Conservation (phyloP, 2,113 vertebrate genomes). For the Dendropsophus ebraccatus region DNA sequence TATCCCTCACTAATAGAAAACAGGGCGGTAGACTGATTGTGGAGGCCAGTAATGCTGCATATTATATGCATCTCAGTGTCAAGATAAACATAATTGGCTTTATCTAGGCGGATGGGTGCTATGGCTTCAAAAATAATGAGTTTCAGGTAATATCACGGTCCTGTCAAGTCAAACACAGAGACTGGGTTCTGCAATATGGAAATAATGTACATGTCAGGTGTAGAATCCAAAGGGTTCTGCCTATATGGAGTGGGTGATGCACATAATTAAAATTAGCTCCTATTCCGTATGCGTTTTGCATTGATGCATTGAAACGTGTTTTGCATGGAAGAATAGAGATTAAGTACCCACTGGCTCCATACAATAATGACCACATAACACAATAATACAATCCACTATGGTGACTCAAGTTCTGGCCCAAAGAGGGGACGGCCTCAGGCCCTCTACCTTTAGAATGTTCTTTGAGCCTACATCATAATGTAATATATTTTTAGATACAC, state of each 20-base stretch:
- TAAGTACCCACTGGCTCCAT: background rate
- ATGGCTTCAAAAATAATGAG: background rate
- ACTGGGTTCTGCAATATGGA: background rate
- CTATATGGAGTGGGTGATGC: background rate
- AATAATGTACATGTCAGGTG: background rate
- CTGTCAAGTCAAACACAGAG: background rate
- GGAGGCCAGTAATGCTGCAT: background rate
- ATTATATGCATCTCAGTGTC: background rate
- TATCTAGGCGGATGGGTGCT: background rate
- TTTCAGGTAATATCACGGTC: conserved; percentile 1
- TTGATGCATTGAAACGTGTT: background rate
- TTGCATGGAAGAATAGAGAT: background rate
- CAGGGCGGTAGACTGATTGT: background rate
- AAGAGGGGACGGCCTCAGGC: no score
- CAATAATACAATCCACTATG: background rate
- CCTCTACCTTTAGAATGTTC: no score
- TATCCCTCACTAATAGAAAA: background rate
- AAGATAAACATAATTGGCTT: conserved; percentile 8
- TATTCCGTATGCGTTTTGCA: background rate
- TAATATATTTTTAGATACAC: background rate
- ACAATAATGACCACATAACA: background rate
- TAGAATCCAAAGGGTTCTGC: background rate
- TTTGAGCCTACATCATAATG: no score
- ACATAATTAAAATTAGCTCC: background rate
- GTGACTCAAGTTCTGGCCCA: no score